Percentiles rank a stretch among this genome's conserved stretches.
phyloP scores from a whole-genome alignment of 2,113 vertebrate species.

The Limanda limanda region DNA sequence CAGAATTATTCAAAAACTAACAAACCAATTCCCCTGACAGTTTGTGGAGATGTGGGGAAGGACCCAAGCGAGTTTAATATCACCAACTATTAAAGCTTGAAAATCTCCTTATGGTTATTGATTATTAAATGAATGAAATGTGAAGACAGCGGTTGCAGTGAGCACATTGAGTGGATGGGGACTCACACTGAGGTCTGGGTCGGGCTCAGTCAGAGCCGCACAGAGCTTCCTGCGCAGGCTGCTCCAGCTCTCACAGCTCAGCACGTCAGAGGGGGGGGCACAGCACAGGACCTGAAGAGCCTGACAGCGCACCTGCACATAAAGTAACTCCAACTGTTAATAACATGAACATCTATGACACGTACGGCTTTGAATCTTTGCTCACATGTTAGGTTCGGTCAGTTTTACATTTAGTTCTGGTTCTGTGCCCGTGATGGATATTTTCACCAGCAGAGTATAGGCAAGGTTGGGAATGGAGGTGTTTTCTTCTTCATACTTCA shows the following conservation, averaged over 20 bases:
- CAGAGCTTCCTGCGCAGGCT: conserved; percentile 87
- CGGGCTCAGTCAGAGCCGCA: conserved; percentile 84
- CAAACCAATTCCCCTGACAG: too few species aligned
- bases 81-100: conserved; percentile 4
- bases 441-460: too few species aligned
- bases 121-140: neutral
- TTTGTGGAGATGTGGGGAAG: too few species aligned
- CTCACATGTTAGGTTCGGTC: too few species aligned
- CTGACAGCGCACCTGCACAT: conserved; percentile 87
- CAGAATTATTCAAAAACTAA: too few species aligned
- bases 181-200: conserved; percentile 90
- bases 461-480: too few species aligned
- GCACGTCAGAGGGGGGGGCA: conserved; percentile 90
- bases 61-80: neutral
- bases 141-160: too few species aligned
- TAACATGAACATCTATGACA: neutral
- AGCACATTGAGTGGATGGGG: neutral
- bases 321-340: neutral
- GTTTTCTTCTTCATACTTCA: too few species aligned
- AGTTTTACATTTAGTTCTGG: too few species aligned
- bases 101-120: neutral
- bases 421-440: too few species aligned
- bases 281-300: conserved; percentile 88
- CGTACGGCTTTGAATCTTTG: too few species aligned
- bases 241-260: conserved; percentile 92